Base-by-base conservation (phyloP, 2,888 invertebrate genomes). In the Drosophila neotestacea region DNA sequence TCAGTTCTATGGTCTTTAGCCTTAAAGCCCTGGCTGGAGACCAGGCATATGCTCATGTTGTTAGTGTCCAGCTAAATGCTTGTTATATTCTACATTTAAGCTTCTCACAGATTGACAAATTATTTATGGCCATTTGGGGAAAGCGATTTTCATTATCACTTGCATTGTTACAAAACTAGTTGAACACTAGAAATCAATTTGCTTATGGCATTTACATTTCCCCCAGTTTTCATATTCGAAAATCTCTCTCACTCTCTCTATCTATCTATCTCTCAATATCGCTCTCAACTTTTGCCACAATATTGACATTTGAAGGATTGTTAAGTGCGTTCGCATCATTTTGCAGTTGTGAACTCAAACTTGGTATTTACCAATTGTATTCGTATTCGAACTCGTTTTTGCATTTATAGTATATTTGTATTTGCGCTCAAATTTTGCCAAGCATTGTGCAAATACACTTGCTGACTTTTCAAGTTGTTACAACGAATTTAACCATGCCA, bases 391-490 rank as follows among this genome's bases (percentile, higher is more conserved):
- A 50, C 22, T 50, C 28, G 34, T n/a, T 22, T 36, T 54, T 10
- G 22, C 38, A 30, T 48, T 50, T 42, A 36, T 22, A 22, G 22
- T 22, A 22, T 50, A 39, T 42, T 67, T 55, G 56, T 55, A 71
- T 72, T 78, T 81, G 56, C 52, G 22, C 62, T 69, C 55, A 51
- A 68, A 75, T 70, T 58, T 82, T 59, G 27, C 27, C 65, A 70
- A 87, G 79, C 70, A 59, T 47, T 70, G 71, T 39, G 71, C 74
- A 87, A 83, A 87, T 68, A 70, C 54, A 52, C 56, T 70, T 50
- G 30, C 65, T 70, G 71, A 74, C 73, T 85, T 82, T 68, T 51
- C 50, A 42, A 70, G 71, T 50, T 39, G 34, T 48, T 34, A 58
- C 48, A 54, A 46, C 60, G 36, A 46, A 48, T 61, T 62, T 58